Evolutionary conservation across 2,888 invertebrate genomes (phyloP), one percentile per base, ranked within the genome.

Genomic region (Amblyjoppa fuscipennis): DNA sequence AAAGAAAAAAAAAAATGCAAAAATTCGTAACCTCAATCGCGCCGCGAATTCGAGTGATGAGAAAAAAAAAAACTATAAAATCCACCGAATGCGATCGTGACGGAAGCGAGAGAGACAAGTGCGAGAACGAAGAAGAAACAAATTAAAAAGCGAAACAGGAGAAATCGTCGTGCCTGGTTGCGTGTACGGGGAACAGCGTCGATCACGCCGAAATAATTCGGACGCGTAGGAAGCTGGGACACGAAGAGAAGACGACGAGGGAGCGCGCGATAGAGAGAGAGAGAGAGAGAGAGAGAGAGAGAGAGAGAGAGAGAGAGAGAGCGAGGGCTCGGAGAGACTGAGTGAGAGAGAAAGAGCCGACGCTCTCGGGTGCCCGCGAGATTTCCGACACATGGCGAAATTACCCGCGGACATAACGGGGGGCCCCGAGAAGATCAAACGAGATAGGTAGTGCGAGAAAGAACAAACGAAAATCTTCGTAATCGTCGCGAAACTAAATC

Each of bases 331-430:
- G 34, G 59, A 74, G 59, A 75, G 13, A 3, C 41, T 20, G 56
- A 74, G 49, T 16, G 78, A 53, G 59, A 74, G 59, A 81, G n/a
- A 45, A 45, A 74, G 45, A 71, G 45, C 6, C n/a, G 71, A 64
- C 68, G 41, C 64, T 78, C 75, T 81, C 71, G 49, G 78, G 61
- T 79, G 76, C 74, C 83, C 81, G 82, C 81, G 76, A 77, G 76
- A 87, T 74, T 61, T 69, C 53, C 84, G 84, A 82, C 87, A 84
- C 87, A 87, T 83, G 84, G 84, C 82, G 80, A 82, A 80, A 84
- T 84, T 84, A 16, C 31, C 34, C 34, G 31, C 64, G 16, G 4
- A 61, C 1, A 82, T 80, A 41, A 28, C 31, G 16, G 16, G 1
- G 16, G 11, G 41, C 7, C 41, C 71, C 20, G 20, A 64, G 71